Percentiles rank a stretch among this genome's conserved stretches.
Evolutionary conservation across 2,113 vertebrate genomes (phyloP).

Genomic region (Reinhardtius hippoglossoides): DNA sequence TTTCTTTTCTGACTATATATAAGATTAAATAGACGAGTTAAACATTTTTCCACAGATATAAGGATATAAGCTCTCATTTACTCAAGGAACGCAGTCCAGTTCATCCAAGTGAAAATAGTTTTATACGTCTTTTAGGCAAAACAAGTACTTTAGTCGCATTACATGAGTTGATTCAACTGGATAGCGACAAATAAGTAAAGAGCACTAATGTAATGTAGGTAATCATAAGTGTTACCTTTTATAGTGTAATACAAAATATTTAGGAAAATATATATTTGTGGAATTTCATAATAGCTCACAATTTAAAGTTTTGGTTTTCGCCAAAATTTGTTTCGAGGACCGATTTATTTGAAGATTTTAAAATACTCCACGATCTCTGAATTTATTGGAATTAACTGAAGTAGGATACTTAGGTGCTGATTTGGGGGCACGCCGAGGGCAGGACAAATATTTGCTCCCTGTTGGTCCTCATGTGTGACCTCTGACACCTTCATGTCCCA

Average conservation of each 20-base stretch:
- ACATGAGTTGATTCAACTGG: not conserved
- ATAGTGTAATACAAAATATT: not conserved
- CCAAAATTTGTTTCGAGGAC: not conserved
- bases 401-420: slow-evolving; percentile 21
- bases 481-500: slow-evolving; percentile 54
- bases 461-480: slow-evolving; percentile 67
- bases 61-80: not conserved
- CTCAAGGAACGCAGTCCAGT: not conserved
- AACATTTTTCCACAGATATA: not conserved
- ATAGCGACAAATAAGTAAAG: not conserved
- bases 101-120: not conserved
- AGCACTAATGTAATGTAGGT: not conserved
- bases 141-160: too few species aligned
- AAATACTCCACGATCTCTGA: not conserved
- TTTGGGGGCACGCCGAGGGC: slow-evolving; percentile 39
- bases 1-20: not conserved
- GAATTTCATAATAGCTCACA: not conserved
- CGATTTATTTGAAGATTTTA: not conserved
- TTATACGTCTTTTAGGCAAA: not conserved
- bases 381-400: not conserved
- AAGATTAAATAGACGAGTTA: not conserved
- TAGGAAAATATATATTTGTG: not conserved
- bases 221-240: not conserved
- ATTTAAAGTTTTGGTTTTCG: not conserved
- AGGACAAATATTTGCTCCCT: slow-evolving; percentile 59